Percentiles rank a stretch among this genome's conserved stretches.
Conservation (phyloP, 1,140 invertebrate species). For the Contarinia nasturtii region DNA sequence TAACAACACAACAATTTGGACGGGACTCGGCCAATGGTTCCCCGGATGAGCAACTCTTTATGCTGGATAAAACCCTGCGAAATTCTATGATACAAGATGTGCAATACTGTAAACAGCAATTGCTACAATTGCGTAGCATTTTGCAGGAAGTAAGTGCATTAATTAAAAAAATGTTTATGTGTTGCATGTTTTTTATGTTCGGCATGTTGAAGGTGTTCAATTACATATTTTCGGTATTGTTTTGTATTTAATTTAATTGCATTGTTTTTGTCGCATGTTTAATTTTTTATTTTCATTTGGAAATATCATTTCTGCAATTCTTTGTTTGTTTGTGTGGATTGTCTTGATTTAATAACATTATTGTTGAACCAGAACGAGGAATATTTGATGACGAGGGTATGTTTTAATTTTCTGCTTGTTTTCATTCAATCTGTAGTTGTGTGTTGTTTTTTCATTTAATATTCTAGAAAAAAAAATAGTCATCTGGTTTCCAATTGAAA, state of each 20-base stretch:
- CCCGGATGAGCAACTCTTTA: constrained; percentile 22
- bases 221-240: constrained; percentile 2
- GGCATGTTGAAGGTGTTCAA: not conserved
- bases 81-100: constrained; percentile 42
- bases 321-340: constrained; percentile 1
- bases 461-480: too few relatives aligned
- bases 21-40: constrained; percentile 18
- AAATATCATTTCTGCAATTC: constrained; percentile 2
- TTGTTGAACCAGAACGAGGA: constrained; percentile 25
- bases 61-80: constrained; percentile 23
- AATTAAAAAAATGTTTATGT: not conserved
- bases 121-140: constrained; percentile 38
- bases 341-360: not conserved
- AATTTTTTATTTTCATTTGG: constrained; percentile 1
- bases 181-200: too few relatives aligned
- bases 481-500: too few relatives aligned
- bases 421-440: not conserved
- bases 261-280: not conserved
- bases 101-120: constrained; percentile 43
- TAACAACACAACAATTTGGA: constrained; percentile 4
- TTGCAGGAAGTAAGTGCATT: constrained; percentile 34
- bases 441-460: too few relatives aligned
- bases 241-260: constrained; percentile 7
- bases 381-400: constrained; percentile 35
- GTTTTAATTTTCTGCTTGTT: constrained; percentile 20